These are phyloP conservation scores for Ctena decussata DNA, from an alignment of 2,888 invertebrate species.

Conservation along the genomic window DNA sequence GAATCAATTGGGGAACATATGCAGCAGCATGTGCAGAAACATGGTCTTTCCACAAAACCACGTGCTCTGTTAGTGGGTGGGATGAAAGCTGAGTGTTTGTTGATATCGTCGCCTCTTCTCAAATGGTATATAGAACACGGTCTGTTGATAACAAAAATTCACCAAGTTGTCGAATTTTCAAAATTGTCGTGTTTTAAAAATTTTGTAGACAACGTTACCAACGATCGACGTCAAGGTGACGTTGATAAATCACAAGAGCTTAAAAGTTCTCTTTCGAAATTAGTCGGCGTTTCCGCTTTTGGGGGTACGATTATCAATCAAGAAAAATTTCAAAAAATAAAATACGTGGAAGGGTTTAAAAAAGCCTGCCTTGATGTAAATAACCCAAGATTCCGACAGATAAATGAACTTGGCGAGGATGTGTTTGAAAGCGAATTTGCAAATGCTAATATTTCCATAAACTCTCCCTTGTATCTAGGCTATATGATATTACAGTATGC, in stretches of 20 bases:
- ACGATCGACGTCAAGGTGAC: constrained; percentile 15
- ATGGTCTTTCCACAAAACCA: constrained; percentile 10
- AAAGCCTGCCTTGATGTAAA: constrained; percentile 13
- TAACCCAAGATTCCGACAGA: constrained; percentile 13
- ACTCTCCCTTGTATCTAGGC: constrained; percentile 57
- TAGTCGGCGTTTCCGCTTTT: constrained; percentile 18
- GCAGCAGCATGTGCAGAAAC: not conserved
- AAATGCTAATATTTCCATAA: constrained; percentile 34
- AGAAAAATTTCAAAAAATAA: not conserved
- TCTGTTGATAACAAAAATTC: constrained; percentile 16
- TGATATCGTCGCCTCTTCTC: not conserved
- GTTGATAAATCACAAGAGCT: not conserved
- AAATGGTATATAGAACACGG: constrained; percentile 34
- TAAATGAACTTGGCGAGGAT: not conserved
- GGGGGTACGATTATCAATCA: constrained; percentile 10
- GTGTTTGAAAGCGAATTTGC: constrained; percentile 25
- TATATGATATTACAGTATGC: constrained; percentile 67
- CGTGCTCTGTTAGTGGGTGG: not conserved
- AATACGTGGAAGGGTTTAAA: not conserved
- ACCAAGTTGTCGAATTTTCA: constrained; percentile 20
- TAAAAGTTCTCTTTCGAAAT: not conserved
- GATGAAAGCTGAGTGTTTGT: not conserved
- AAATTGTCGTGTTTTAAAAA: not conserved
- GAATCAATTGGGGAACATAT: not conserved
- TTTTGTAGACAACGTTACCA: constrained; percentile 2